Percentiles rank a stretch among this genome's conserved stretches.
phyloP scores from a whole-genome alignment of 2,888 invertebrate species.

The Pyrrhia umbra region DNA sequence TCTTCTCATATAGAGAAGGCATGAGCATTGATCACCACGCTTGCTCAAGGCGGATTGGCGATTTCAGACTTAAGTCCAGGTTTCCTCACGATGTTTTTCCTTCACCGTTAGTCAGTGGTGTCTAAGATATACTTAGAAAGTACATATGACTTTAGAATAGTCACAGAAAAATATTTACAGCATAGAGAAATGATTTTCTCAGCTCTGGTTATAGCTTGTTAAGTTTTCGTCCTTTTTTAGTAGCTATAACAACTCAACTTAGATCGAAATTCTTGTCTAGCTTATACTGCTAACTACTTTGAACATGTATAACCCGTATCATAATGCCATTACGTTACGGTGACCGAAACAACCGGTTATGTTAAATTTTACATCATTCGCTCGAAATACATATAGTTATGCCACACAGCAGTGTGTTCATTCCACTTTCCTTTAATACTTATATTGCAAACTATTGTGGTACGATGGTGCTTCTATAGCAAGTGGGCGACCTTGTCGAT shows the following conservation, averaged over 20 bases:
- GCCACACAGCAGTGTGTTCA: conserved; percentile 23
- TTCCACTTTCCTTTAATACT: conserved; percentile 26
- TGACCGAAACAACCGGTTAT: conserved; percentile 73
- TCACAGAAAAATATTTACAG: no score
- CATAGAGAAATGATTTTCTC: no score
- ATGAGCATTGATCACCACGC: no score
- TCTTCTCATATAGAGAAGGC: no score
- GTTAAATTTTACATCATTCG: conserved; percentile 75
- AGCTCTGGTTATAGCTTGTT: not conserved
- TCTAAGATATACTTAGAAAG: no score
- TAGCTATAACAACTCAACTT: not conserved
- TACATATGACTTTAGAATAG: no score
- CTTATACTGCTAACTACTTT: conserved; percentile 23
- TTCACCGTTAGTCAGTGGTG: no score
- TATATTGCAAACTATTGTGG: not conserved
- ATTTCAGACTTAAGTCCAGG: no score
- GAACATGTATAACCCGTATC: conserved; percentile 61
- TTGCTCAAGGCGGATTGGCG: no score
- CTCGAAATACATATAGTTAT: conserved; percentile 62
- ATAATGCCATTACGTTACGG: conserved; percentile 62
- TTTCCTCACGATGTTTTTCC: no score
- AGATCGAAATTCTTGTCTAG: conserved; percentile 13
- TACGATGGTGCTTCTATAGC: conserved; percentile 27
- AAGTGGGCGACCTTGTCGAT: conserved; percentile 70
- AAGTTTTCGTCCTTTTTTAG: not conserved